Base-by-base conservation (phyloP, 2,113 vertebrate species). In the Alethe diademata region DNA sequence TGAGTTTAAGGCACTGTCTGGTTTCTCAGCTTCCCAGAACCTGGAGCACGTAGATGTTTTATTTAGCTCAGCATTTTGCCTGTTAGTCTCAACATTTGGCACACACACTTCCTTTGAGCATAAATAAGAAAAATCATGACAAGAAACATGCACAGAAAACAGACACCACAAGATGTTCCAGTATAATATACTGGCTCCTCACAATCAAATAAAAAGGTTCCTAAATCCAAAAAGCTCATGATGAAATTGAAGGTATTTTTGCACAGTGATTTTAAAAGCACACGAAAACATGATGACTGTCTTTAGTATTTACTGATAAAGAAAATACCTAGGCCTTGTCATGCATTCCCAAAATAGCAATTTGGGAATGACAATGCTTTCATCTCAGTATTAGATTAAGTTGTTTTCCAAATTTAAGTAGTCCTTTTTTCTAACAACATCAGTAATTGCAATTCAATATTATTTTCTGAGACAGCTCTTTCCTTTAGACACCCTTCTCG, bases 101-200 rank as follows among this genome's bases (percentile, higher is more conserved):
- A 87, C 11, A 56, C 42, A 61, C 14, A 5, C 28, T 61, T 84
- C 35, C 47, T 86, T 65, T 25, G 12, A 72, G 70, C 36, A 45
- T 57, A 79, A 92, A 91, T 74, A 86, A 71, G 61, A 78, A 58
- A 57, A 87, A 57, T 12, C 70, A 92, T 85, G 84, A 92, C 80
- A 87, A 87, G 78, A 66, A 93, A 64, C 78, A 78, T 24, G 23
- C 73, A 90, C 5, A 83, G 51, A 86, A 91, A 89, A 81, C 35
- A 82, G 71, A 74, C 57, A 89, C 43, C 69, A 62, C 36, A 87
- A 74, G 45, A 92, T 40, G 40, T 22, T 81, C 29, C 38, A 33
- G 58, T 35, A 45, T 50, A 43, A 78, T 57, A 75, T 78, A 73
- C 50, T 31, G 40, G 23, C n/a, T 89, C 35, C 43, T 78, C 66